Evolutionary conservation across 2,888 invertebrate genomes (phyloP).

Genomic region (Pammene aurita): DNA sequence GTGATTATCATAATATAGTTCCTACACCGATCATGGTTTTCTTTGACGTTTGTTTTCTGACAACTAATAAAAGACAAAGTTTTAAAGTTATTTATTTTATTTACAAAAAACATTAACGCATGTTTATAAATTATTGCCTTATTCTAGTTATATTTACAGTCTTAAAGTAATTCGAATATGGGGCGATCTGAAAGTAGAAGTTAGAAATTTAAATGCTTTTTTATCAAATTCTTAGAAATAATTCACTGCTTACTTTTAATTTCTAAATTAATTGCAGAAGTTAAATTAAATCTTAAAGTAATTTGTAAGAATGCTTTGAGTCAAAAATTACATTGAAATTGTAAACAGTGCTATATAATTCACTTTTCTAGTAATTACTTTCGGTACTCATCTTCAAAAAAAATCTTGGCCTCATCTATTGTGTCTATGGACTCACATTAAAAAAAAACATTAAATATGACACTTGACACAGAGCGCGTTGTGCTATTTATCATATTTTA

Average conservation of each 20-base stretch:
- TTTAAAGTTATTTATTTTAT: constrained; percentile 64
- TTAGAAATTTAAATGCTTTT: constrained; percentile 23
- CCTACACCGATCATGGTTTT: constrained; percentile 2
- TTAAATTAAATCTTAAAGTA: constrained; percentile 4
- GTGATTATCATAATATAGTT: no score
- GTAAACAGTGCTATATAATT: constrained; percentile 13
- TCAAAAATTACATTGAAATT: neutral
- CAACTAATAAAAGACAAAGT: constrained; percentile 37
- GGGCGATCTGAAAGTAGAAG: constrained; percentile 25
- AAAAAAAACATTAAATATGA: neutral
- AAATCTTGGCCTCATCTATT: constrained; percentile 16
- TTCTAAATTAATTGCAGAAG: neutral
- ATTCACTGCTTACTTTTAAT: constrained; percentile 11
- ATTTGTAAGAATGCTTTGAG: neutral
- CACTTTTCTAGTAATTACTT: constrained; percentile 25
- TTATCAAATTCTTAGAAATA: neutral
- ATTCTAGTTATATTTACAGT: constrained; percentile 79
- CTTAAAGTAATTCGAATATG: constrained; percentile 56
- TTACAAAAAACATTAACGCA: constrained; percentile 72
- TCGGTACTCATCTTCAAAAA: constrained; percentile 17
- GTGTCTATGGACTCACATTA: constrained; percentile 11
- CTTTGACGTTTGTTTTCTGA: constrained; percentile 19
- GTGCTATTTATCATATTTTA: constrained; percentile 17
- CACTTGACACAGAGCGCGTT: constrained; percentile 29
- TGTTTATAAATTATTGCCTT: constrained; percentile 77